phyloP scores from a whole-genome alignment of 2,113 vertebrate genomes.

The Acanthochromis polyacanthus region DNA sequence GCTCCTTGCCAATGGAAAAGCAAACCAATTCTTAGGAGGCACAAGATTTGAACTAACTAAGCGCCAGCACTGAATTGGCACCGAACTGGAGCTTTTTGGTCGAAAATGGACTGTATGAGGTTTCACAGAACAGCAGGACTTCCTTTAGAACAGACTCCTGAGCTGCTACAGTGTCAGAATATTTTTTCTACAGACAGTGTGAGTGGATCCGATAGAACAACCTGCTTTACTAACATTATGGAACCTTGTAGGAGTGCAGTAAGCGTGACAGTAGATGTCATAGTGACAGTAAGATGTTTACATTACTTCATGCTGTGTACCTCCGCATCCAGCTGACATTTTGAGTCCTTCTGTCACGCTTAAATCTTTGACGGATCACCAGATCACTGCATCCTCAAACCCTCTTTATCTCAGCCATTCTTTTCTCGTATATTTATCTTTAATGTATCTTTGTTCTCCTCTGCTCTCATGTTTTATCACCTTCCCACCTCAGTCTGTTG shows the following conservation, averaged over 20 bases:
- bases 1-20: too few species aligned
- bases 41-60: too few species aligned
- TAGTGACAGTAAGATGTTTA: slow-evolving; percentile 12
- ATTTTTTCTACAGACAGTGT: background rate
- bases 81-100: too few species aligned
- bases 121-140: background rate
- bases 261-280: background rate
- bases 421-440: background rate
- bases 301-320: slow-evolving; percentile 6
- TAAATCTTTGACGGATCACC: slow-evolving; percentile 33
- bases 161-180: background rate
- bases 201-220: slow-evolving; percentile 1
- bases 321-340: slow-evolving; percentile 5
- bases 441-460: slow-evolving; percentile 3
- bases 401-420: background rate
- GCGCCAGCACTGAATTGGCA: too few species aligned
- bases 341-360: slow-evolving; percentile 3
- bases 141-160: background rate
- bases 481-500: background rate
- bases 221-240: slow-evolving; percentile 2
- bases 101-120: too few species aligned
- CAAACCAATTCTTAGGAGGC: too few species aligned
- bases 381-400: slow-evolving; percentile 25
- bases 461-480: background rate
- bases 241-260: background rate